phyloP scores from a whole-genome alignment of 1,140 invertebrate genomes.

The Aporrectodea caliginosa region DNA sequence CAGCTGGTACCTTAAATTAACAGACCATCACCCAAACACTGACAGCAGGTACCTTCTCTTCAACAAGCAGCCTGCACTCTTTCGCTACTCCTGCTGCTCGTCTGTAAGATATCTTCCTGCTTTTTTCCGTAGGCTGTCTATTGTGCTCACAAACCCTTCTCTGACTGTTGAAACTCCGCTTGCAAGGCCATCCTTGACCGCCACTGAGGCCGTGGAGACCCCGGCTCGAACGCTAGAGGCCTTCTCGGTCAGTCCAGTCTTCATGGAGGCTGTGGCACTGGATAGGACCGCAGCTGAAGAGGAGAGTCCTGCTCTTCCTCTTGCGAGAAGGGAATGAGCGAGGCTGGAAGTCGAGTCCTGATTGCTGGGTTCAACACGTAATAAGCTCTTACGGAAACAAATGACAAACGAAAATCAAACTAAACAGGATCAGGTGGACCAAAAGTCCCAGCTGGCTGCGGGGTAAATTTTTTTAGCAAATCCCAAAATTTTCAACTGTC shows the following conservation, averaged over 20 bases:
- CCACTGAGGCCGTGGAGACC: neutral
- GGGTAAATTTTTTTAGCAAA: too few relatives aligned
- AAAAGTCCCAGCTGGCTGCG: too few relatives aligned
- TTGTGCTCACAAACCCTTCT: neutral
- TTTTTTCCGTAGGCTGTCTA: neutral
- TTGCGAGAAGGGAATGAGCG: neutral
- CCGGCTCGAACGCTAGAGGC: neutral
- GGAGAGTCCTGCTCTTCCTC: neutral
- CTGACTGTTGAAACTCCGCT: neutral
- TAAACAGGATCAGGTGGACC: too few relatives aligned
- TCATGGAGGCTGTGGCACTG: neutral
- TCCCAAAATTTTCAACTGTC: too few relatives aligned
- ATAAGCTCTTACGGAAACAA: too few relatives aligned
- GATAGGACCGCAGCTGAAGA: neutral
- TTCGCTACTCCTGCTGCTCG: neutral
- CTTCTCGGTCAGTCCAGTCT: neutral
- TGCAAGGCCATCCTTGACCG: neutral
- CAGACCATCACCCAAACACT: too few relatives aligned
- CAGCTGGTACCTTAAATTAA: too few relatives aligned
- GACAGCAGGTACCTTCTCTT: too few relatives aligned
- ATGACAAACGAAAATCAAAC: too few relatives aligned
- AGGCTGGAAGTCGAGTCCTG: neutral
- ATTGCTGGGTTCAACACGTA: too few relatives aligned
- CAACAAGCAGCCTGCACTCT: too few relatives aligned
- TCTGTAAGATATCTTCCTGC: neutral